A percentile compares a stretch with the other conserved stretches of the same genome.
phyloP scores from a whole-genome alignment of 2,888 invertebrate genomes.

The Scaptodrosophila latifasciaeformis region DNA sequence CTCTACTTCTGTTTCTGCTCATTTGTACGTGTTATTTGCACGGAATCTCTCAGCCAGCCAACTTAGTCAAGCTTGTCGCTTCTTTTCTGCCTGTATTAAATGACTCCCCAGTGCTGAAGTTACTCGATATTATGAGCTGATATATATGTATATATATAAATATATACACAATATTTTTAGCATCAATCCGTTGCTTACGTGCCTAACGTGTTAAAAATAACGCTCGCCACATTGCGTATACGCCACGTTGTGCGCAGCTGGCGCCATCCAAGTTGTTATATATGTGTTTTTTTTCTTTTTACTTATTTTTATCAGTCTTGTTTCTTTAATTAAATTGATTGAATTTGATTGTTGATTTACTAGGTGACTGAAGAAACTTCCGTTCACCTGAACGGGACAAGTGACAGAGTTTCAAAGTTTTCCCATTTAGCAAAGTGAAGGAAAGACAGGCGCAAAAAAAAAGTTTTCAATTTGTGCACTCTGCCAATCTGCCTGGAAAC shows the following conservation, averaged over 20 bases:
- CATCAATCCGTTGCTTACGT: conserved; percentile 51
- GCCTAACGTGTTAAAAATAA: conserved; percentile 68
- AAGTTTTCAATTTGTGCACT: conserved; percentile 16
- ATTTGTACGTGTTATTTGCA: conserved; percentile 65
- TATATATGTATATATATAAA: conserved; percentile 36
- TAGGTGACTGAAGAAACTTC: too few relatives aligned
- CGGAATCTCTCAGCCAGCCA: too few relatives aligned
- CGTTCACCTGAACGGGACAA: too few relatives aligned
- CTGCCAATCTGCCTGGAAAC: too few relatives aligned
- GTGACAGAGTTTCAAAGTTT: too few relatives aligned
- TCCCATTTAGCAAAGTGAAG: too few relatives aligned
- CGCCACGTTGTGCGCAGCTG: conserved; percentile 14
- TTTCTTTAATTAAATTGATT: conserved; percentile 61
- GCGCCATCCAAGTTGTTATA: background rate
- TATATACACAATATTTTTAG: conserved; percentile 59
- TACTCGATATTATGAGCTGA: conserved; percentile 64
- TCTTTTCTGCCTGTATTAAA: conserved; percentile 29
- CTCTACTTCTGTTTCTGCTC: conserved; percentile 1
- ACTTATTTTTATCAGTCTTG: too few relatives aligned
- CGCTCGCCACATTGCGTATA: conserved; percentile 43
- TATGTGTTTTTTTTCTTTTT: too few relatives aligned
- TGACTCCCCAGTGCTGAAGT: conserved; percentile 37
- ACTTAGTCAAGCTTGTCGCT: too few relatives aligned
- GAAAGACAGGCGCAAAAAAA: too few relatives aligned
- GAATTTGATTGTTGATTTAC: conserved; percentile 54